Conservation (phyloP, 2,797 vertebrate genomes). For the Tokudaia tokunoshimensis region DNA sequence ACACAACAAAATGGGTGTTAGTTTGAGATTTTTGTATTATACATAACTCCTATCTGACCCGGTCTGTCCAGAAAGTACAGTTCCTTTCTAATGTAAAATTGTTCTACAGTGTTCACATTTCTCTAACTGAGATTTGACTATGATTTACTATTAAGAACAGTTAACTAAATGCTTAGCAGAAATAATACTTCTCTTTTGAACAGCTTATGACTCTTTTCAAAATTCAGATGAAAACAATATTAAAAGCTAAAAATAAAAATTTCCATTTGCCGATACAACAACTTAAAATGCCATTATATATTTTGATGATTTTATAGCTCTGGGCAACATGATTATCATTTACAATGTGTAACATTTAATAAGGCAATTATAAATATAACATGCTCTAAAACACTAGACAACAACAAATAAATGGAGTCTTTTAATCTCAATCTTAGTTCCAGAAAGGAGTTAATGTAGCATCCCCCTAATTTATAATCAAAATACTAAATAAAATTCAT, state of each 20-base stretch:
- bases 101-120: not conserved
- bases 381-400: constrained; percentile 85
- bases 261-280: constrained; percentile 88
- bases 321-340: constrained; percentile 88
- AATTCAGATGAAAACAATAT: constrained; percentile 83
- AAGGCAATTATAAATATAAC: constrained; percentile 91
- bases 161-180: constrained; percentile 70
- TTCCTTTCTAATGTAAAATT: not conserved
- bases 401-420: constrained; percentile 87
- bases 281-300: constrained; percentile 88
- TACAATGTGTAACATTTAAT: constrained; percentile 89
- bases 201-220: constrained; percentile 82
- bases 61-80: not conserved
- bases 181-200: constrained; percentile 68
- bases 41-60: not conserved
- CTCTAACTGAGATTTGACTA: not conserved
- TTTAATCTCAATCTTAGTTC: constrained; percentile 80
- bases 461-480: constrained; percentile 89
- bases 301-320: constrained; percentile 90
- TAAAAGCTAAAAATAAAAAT: constrained; percentile 85
- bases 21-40: not conserved
- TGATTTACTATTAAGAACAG: constrained; percentile 5
- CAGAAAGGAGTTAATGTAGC: constrained; percentile 90
- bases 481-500: constrained; percentile 90
- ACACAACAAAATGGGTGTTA: not conserved